Evolutionary conservation across 2,797 vertebrate genomes (phyloP).

Genomic region (Lacerta viridis): DNA sequence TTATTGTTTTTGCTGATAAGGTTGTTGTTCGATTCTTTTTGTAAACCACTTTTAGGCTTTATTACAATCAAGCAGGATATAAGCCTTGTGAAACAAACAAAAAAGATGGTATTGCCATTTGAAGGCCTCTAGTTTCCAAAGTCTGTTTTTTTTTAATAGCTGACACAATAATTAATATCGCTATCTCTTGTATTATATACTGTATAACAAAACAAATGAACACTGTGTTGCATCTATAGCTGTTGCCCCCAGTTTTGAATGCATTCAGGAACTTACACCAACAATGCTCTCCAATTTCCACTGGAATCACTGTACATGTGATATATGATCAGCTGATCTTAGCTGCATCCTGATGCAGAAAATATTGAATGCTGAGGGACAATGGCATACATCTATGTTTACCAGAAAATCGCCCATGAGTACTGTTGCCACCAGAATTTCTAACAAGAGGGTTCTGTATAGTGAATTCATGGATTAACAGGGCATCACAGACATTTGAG

Average conservation of each 20-base stretch:
- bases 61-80: too few species aligned
- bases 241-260: background rate
- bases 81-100: too few species aligned
- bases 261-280: background rate
- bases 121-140: background rate
- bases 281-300: background rate
- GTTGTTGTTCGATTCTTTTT: too few species aligned
- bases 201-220: background rate
- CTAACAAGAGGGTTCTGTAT: background rate
- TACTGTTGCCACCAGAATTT: background rate
- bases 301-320: background rate
- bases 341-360: background rate
- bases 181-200: background rate
- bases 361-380: background rate
- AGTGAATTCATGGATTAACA: background rate
- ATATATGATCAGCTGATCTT: background rate
- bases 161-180: background rate
- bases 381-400: too few species aligned
- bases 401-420: background rate
- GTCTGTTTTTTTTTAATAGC: background rate
- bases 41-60: too few species aligned
- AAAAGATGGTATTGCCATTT: too few species aligned
- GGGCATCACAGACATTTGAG: too few species aligned
- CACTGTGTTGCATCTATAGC: background rate
- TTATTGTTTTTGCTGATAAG: too few species aligned